phyloP scores from a whole-genome alignment of 2,888 invertebrate species.

The Lithodes maja region DNA sequence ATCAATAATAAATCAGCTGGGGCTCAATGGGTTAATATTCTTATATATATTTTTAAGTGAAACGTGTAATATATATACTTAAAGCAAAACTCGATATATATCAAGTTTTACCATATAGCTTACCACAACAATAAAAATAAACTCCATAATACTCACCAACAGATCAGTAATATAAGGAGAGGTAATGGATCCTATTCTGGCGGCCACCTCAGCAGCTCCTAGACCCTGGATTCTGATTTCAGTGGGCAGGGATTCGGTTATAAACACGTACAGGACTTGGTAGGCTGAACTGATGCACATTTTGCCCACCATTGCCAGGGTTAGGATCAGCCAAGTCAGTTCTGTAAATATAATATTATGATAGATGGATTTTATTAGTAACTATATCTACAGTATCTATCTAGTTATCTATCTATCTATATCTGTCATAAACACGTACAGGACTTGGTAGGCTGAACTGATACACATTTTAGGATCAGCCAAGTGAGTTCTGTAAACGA shows the following conservation, averaged over 20 bases:
- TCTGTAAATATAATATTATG: constrained; percentile 8
- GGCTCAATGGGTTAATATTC: too few relatives aligned
- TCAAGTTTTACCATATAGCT: constrained; percentile 29
- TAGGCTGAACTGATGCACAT: constrained; percentile 44
- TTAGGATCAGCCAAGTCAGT: constrained; percentile 37
- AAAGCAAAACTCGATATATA: neutral
- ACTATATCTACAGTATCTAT: too few relatives aligned
- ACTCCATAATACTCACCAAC: constrained; percentile 38
- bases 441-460: constrained; percentile 28
- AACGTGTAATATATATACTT: neutral
- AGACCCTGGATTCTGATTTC: constrained; percentile 55
- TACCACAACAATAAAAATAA: neutral
- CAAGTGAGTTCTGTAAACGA: constrained; percentile 20
- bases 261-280: constrained; percentile 39
- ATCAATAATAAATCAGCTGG: too few relatives aligned
- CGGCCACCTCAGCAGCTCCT: constrained; percentile 31
- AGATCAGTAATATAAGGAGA: constrained; percentile 59
- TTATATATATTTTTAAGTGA: neutral
- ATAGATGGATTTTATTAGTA: too few relatives aligned
- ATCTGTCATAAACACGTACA: constrained; percentile 51
- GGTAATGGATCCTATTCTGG: constrained; percentile 50
- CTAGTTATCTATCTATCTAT: too few relatives aligned
- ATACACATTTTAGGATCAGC: constrained; percentile 49
- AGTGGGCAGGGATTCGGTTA: constrained; percentile 55
- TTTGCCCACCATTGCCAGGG: constrained; percentile 58